Evolutionary conservation across 92 coral and sea anemone species (phyloP).

Genomic region (Chrysogorgia sp.): DNA sequence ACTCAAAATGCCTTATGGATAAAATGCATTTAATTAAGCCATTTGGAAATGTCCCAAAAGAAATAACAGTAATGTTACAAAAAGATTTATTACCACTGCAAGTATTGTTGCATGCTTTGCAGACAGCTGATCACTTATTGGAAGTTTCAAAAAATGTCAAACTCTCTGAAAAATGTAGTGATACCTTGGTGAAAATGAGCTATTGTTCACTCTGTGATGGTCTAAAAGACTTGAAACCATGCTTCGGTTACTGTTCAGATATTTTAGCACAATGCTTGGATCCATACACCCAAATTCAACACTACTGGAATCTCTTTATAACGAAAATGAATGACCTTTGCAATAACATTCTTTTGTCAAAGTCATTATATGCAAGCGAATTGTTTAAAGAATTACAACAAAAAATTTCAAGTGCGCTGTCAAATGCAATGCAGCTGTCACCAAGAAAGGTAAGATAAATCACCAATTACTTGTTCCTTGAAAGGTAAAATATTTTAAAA

Average conservation of each 20-base stretch:
- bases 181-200: constrained; percentile 73
- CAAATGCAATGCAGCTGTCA: constrained; percentile 48
- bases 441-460: constrained; percentile 48
- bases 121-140: constrained; percentile 62
- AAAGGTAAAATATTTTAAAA: not conserved
- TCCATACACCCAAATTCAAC: constrained; percentile 67
- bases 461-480: constrained; percentile 15
- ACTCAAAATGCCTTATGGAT: constrained; percentile 78
- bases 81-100: constrained; percentile 72
- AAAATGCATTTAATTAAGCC: constrained; percentile 64
- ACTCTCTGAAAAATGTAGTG: constrained; percentile 74
- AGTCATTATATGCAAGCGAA: constrained; percentile 28
- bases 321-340: constrained; percentile 51
- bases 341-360: not conserved
- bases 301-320: constrained; percentile 71
- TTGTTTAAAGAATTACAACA: constrained; percentile 13
- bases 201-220: constrained; percentile 87
- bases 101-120: constrained; percentile 63
- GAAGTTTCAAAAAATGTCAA: constrained; percentile 62
- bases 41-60: constrained; percentile 68
- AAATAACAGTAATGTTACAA: constrained; percentile 51
- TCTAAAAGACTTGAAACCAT: constrained; percentile 69
- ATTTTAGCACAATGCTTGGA: constrained; percentile 72
- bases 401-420: constrained; percentile 11
- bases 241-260: constrained; percentile 74